Percentiles rank a stretch among this genome's conserved stretches.
Evolutionary conservation across 2,888 invertebrate genomes (phyloP).

Genomic region (Vanessa cardui): DNA sequence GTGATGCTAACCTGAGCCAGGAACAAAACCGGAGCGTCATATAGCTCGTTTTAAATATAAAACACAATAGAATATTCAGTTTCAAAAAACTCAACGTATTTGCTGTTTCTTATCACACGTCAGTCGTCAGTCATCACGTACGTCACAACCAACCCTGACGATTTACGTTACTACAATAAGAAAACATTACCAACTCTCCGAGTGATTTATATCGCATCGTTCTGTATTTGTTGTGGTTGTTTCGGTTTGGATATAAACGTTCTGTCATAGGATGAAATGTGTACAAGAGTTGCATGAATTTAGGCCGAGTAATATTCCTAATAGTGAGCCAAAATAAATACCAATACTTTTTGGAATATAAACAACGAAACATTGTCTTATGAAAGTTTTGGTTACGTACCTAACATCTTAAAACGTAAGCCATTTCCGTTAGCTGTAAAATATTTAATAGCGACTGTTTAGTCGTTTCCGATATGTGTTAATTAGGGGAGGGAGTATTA

Average conservation of each 20-base stretch:
- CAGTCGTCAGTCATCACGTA: constrained; percentile 16
- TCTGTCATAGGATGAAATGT: neutral
- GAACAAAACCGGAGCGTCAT: neutral
- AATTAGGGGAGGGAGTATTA: too few relatives aligned
- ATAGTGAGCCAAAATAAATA: neutral
- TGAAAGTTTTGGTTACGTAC: too few relatives aligned
- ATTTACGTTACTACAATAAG: constrained; percentile 15
- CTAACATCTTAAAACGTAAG: neutral
- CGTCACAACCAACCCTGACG: constrained; percentile 26
- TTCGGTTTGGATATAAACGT: constrained; percentile 3
- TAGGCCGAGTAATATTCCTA: neutral
- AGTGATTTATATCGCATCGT: neutral
- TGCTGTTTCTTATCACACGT: constrained; percentile 6
- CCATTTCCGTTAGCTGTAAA: neutral
- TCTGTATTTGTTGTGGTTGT: constrained; percentile 4
- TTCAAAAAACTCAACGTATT: constrained; percentile 4
- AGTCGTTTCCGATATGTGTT: too few relatives aligned
- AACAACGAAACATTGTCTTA: too few relatives aligned
- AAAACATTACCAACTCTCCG: constrained; percentile 14
- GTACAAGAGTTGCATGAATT: neutral
- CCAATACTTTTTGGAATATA: too few relatives aligned
- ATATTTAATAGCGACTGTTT: neutral
- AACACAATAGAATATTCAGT: neutral
- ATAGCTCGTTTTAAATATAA: neutral
- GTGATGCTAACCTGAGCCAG: too few relatives aligned